Evolutionary conservation across 2,797 vertebrate genomes (phyloP), one percentile per base, ranked within the genome.

Genomic region (Gymnoscopelus microlampas): DNA sequence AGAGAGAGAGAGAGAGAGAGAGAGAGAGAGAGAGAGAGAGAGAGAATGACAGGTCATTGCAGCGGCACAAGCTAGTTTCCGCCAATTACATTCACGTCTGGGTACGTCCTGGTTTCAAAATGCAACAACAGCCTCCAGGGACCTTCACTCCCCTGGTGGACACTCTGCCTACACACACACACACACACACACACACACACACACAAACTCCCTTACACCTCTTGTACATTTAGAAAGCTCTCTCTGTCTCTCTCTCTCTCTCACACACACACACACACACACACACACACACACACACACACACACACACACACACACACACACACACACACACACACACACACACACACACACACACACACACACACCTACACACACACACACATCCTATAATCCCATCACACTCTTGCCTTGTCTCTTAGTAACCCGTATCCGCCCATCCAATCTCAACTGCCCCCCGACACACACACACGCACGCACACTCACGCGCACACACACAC

Each of bases 51-150:
- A 80, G 76, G 71, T 61, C 82, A 80, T 84, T 85, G 51, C 67
- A 55, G 63, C 62, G 54, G 67, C 83, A 65, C 60, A 58, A 85
- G 86, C 84, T 87, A 87, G 82, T 92, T 93, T 89, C 87, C 86
- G 86, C 88, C 92, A 91, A 91, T 94, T 93, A 93, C 87, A 87
- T 91, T 84, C 81, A 85, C 84, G 89, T 91, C 88, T 84, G 82
- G 67, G 84, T 91, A 81, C 70, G 69, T 87, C 89, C 91, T 74
- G 80, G 84, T 88, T 91, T 92, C 85, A 83, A 81, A 89, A 91
- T 86, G 87, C 82, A 91, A 90, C 87, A 85, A 81, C 79, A 86
- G 84, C 90, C 92, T 89, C 60, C 57, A 79, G 91, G 91, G 86
- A 80, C 73, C 79, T 82, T 88, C 85, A 80, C 67, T 89, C 83